Percentiles rank a stretch among this genome's conserved stretches.
These are phyloP conservation scores for Drosophila paulistorum DNA, from an alignment of 1,140 invertebrate genomes.

Conservation along the genomic window DNA sequence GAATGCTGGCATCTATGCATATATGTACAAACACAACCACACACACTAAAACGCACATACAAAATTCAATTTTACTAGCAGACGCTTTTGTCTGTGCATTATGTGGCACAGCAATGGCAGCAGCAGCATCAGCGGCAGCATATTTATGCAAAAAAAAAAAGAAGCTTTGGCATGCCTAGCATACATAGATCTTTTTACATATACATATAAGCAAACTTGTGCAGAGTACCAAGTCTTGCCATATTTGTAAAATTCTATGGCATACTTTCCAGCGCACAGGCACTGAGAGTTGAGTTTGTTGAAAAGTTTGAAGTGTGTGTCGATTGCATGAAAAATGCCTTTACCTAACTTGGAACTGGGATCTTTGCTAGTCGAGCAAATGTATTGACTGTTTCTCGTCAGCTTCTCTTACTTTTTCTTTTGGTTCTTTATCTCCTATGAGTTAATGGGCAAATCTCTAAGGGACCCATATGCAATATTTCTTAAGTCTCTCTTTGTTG, in stretches of 20 bases:
- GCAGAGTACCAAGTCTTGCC: conserved; percentile 21
- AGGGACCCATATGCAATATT: conserved; percentile 66
- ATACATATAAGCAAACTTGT: neutral
- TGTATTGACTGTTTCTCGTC: conserved; percentile 45
- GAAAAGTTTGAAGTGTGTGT: conserved; percentile 37
- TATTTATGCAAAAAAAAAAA: conserved; percentile 50
- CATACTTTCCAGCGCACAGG: conserved; percentile 40
- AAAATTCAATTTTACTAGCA: conserved; percentile 12
- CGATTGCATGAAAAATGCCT: conserved; percentile 57
- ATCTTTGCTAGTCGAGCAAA: conserved; percentile 2
- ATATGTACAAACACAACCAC: conserved; percentile 1
- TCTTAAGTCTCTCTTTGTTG: conserved; percentile 47
- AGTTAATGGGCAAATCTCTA: conserved; percentile 59
- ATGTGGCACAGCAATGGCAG: conserved; percentile 46
- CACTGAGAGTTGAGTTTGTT: conserved; percentile 23
- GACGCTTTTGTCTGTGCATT: conserved; percentile 44
- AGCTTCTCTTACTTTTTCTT: neutral
- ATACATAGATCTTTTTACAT: conserved; percentile 53
- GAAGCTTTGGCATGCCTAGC: conserved; percentile 52
- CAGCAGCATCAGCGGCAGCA: conserved; percentile 24
- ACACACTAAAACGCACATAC: conserved; percentile 43
- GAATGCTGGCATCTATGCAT: conserved; percentile 17
- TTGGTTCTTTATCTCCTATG: conserved; percentile 46
- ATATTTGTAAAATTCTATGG: conserved; percentile 56
- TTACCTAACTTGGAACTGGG: conserved; percentile 17